phyloP scores from a whole-genome alignment of 2,888 invertebrate genomes.

The Epistrophe grossulariae region DNA sequence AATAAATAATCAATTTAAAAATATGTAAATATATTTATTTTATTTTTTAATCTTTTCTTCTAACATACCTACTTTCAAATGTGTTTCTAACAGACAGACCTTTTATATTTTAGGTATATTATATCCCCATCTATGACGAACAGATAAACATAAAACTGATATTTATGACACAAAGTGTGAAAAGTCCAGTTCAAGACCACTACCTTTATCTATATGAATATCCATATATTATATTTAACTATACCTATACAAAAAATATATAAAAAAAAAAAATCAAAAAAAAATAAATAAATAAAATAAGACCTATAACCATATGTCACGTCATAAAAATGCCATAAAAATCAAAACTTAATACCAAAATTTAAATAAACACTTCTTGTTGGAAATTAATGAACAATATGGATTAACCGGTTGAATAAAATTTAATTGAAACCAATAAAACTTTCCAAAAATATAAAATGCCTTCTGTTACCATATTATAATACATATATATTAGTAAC shows the following conservation, averaged over 20 bases:
- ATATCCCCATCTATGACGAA: not conserved
- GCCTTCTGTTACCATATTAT: conserved; percentile 23
- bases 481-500: not conserved
- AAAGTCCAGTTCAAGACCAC: conserved; percentile 11
- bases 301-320: conserved; percentile 35
- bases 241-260: not conserved
- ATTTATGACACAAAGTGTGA: conserved; percentile 32
- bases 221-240: too few relatives aligned
- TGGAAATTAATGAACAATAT: conserved; percentile 37
- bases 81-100: not conserved
- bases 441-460: conserved; percentile 39
- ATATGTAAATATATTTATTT: not conserved
- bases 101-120: not conserved
- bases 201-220: not conserved
- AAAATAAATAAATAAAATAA: conserved; percentile 16
- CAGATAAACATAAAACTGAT: conserved; percentile 13
- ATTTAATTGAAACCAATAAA: conserved; percentile 29
- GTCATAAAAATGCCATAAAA: conserved; percentile 38
- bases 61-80: conserved; percentile 3
- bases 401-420: conserved; percentile 31
- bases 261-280: not conserved
- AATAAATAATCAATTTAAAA: conserved; percentile 16
- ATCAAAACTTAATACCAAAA: conserved; percentile 42
- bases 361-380: conserved; percentile 48
- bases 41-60: not conserved